phyloP scores from a whole-genome alignment of 2,797 vertebrate species.

The Helicolenus hilgendorfi region DNA sequence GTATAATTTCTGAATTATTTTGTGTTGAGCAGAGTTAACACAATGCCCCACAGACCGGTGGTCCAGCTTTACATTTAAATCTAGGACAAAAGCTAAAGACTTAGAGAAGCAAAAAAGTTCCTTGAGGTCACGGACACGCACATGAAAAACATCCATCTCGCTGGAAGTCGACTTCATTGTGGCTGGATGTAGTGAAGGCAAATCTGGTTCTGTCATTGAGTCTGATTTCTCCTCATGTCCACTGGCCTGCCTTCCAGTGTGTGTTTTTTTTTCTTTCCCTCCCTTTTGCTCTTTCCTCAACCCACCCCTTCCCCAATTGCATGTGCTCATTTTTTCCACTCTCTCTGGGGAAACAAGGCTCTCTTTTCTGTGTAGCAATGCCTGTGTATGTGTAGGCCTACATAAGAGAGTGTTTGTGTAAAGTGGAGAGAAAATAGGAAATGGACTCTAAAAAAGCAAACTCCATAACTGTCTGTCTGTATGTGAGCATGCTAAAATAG shows the following conservation, averaged over 20 bases:
- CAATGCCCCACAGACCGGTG: background rate
- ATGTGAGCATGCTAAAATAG: background rate
- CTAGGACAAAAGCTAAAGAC: background rate
- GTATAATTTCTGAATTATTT: constrained; percentile 4
- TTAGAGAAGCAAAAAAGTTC: constrained; percentile 6
- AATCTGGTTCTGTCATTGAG: constrained; percentile 41
- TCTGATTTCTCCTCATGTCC: constrained; percentile 19
- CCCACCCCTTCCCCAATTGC: constrained; percentile 76
- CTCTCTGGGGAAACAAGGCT: constrained; percentile 78
- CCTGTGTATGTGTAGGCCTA: constrained; percentile 41
- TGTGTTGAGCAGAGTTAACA: background rate
- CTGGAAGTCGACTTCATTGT: background rate
- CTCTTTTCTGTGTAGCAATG: constrained; percentile 60
- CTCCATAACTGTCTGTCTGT: background rate
- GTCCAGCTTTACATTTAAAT: constrained; percentile 1
- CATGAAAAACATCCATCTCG: background rate
- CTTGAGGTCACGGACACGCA: background rate
- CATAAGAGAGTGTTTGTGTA: background rate
- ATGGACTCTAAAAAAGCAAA: background rate
- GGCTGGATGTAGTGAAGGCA: background rate
- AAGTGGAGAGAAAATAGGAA: constrained; percentile 20
- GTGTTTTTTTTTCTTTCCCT: constrained; percentile 20
- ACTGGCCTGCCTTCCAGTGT: constrained; percentile 11
- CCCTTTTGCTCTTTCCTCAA: constrained; percentile 49
- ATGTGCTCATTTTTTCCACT: constrained; percentile 87